Percentiles rank a stretch among this genome's conserved stretches.
Conservation (phyloP, 2,113 vertebrate species). For the Pterocles burchelli region DNA sequence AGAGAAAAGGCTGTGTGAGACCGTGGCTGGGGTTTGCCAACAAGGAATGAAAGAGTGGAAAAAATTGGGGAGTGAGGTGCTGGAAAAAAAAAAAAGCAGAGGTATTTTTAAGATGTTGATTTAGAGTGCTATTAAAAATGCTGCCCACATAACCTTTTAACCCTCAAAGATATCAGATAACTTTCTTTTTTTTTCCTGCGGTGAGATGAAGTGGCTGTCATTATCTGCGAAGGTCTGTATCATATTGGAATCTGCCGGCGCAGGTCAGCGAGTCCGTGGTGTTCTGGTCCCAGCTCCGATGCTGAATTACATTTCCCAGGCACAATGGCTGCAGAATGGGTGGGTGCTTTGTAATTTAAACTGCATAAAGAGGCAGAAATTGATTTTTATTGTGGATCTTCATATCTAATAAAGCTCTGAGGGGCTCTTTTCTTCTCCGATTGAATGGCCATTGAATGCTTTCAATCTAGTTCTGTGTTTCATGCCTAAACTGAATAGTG, state of each 20-base stretch:
- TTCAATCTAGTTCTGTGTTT: conserved; percentile 99
- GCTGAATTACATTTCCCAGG: conserved; percentile 98
- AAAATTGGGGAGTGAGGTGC: background rate
- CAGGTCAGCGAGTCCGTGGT: conserved; percentile 92
- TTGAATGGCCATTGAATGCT: conserved; percentile 99
- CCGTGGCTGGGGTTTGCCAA: background rate
- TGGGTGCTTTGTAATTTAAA: conserved; percentile 99
- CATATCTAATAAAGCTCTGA: conserved; percentile 99
- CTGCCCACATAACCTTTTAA: conserved; percentile 91
- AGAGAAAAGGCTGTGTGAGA: background rate
- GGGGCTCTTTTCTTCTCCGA: conserved; percentile 98
- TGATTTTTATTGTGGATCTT: conserved; percentile 99
- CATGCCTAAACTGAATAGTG: conserved; percentile 97
- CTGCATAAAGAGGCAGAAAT: conserved; percentile 99
- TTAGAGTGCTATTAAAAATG: conserved; percentile 88
- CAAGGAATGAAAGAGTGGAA: fast-evolving
- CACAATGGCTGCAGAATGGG: conserved; percentile 98
- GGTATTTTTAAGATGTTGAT: conserved; percentile 78
- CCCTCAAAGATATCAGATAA: conserved; percentile 99
- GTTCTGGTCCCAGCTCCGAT: conserved; percentile 90
- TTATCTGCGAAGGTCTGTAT: conserved; percentile 99
- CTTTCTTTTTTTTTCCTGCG: conserved; percentile 81
- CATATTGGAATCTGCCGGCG: conserved; percentile 97
- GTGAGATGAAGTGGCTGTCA: conserved; percentile 98
- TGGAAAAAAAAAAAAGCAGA: conserved; percentile 61